phyloP scores from a whole-genome alignment of 2,888 invertebrate species.

The Sabatieria punctata region DNA sequence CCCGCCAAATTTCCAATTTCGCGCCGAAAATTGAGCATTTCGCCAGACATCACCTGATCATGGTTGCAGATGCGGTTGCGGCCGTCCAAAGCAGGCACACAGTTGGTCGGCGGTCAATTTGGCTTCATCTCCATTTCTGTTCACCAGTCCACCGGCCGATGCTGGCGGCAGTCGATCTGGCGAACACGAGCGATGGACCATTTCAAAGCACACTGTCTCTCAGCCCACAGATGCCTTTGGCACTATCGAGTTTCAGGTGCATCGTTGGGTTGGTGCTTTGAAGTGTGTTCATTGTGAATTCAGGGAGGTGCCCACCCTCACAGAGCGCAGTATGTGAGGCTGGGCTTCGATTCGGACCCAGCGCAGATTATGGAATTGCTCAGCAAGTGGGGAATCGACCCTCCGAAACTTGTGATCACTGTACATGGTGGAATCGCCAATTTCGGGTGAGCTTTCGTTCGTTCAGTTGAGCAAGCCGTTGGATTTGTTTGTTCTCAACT shows the following conservation, averaged over 20 bases:
- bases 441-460: constrained; percentile 42
- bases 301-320: constrained; percentile 28
- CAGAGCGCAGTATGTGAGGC: constrained; percentile 62
- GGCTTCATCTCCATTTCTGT: background rate
- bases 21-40: too few species aligned
- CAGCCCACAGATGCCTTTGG: constrained; percentile 93
- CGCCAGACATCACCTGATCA: too few species aligned
- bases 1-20: too few species aligned
- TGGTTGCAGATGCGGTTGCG: constrained; percentile 1
- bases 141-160: background rate
- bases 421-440: constrained; percentile 94
- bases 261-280: too few species aligned
- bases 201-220: constrained; percentile 54
- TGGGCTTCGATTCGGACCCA: constrained; percentile 83
- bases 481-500: too few species aligned
- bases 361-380: constrained; percentile 79
- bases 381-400: constrained; percentile 77
- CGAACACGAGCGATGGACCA: constrained; percentile 23
- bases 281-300: too few species aligned
- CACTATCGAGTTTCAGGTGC: constrained; percentile 94
- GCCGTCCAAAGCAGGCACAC: background rate
- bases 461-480: background rate
- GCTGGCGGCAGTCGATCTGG: too few species aligned
- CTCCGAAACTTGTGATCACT: constrained; percentile 89
- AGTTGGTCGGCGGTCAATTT: background rate